These are phyloP conservation scores for Samia ricini DNA, from an alignment of 1,140 invertebrate genomes.

Conservation along the genomic window DNA sequence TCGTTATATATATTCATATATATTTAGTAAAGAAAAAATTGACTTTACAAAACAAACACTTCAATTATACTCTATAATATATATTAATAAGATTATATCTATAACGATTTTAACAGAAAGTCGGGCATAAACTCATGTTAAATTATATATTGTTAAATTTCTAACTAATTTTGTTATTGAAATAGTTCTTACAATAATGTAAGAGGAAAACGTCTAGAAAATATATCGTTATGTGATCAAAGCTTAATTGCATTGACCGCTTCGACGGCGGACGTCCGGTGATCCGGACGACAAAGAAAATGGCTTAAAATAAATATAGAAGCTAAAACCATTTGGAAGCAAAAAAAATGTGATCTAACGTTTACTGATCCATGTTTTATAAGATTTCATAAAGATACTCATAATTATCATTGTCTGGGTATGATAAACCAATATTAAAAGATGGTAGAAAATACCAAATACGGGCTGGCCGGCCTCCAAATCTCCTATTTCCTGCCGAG, in stretches of 20 bases:
- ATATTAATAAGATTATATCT: too few relatives aligned
- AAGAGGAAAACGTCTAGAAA: slow-evolving; percentile 26
- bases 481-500: too few relatives aligned
- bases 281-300: slow-evolving; percentile 48
- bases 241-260: slow-evolving; percentile 64
- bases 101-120: background rate
- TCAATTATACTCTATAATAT: too few relatives aligned
- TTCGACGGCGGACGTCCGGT: slow-evolving; percentile 48
- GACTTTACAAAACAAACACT: too few relatives aligned
- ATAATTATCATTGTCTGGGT: background rate
- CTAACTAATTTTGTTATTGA: slow-evolving; percentile 7
- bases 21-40: too few relatives aligned
- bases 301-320: slow-evolving; percentile 55
- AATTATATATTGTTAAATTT: background rate
- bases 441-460: background rate
- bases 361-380: background rate
- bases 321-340: slow-evolving; percentile 4
- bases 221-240: slow-evolving; percentile 60
- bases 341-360: background rate
- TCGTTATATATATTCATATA: too few relatives aligned
- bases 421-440: background rate
- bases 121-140: background rate
- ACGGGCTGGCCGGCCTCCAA: too few relatives aligned
- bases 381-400: background rate
- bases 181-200: background rate